Conservation (phyloP, 2,797 vertebrate species). For the Poeciliopsis gracilis region DNA sequence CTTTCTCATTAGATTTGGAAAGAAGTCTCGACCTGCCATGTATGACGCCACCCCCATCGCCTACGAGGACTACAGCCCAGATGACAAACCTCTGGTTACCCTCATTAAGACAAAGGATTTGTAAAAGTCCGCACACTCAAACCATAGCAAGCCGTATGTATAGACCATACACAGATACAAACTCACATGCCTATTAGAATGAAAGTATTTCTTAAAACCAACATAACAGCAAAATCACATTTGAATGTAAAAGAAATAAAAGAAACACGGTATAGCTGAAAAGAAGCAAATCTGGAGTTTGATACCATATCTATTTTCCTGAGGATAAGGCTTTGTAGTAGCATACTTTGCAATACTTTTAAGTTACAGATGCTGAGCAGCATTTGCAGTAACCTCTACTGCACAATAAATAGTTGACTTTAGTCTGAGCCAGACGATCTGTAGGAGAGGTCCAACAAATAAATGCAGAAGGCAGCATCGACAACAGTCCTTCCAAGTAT, state of each 20-base stretch:
- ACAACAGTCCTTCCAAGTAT: conserved; percentile 68
- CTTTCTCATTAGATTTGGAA: conserved; percentile 89
- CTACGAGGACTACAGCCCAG: conserved; percentile 98
- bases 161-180: conserved; percentile 1
- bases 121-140: conserved; percentile 81
- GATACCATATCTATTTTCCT: conserved; percentile 77
- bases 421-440: conserved; percentile 65
- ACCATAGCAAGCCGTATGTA: conserved; percentile 37
- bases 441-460: conserved; percentile 49
- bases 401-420: conserved; percentile 63
- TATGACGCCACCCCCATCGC: conserved; percentile 96
- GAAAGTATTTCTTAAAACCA: conserved; percentile 88
- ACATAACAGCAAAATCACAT: conserved; percentile 58
- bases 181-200: conserved; percentile 39
- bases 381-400: conserved; percentile 61
- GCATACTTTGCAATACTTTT: conserved; percentile 80
- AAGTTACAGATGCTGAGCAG: conserved; percentile 54
- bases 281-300: conserved; percentile 69
- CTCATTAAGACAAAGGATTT: conserved; percentile 99
- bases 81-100: conserved; percentile 98
- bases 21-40: conserved; percentile 97
- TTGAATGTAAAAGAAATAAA: conserved; percentile 63
- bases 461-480: conserved; percentile 67
- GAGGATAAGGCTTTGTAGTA: conserved; percentile 77
- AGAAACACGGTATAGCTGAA: conserved; percentile 53